Evolutionary conservation across 2,797 vertebrate species (phyloP).

Genomic region (Clarias pachynema): DNA sequence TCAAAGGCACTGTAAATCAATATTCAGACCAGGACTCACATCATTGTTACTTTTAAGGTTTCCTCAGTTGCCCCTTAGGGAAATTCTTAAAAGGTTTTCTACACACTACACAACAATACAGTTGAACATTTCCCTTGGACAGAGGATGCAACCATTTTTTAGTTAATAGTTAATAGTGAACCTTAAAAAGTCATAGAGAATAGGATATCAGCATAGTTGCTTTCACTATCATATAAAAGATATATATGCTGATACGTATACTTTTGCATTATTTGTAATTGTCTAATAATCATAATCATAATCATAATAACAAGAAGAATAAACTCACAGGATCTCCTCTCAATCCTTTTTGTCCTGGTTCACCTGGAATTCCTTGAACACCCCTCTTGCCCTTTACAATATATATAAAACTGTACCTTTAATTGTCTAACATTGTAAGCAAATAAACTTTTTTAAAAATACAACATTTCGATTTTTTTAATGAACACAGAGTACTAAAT

Average conservation of each 20-base stretch:
- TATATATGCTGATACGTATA: not conserved
- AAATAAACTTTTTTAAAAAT: not conserved
- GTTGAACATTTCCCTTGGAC: not conserved
- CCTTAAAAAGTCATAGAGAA: not conserved
- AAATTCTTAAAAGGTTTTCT: not conserved
- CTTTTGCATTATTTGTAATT: too few species aligned
- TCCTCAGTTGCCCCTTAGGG: not conserved
- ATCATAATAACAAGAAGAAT: not conserved
- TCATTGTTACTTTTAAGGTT: not conserved
- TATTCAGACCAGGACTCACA: not conserved
- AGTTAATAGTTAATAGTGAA: not conserved
- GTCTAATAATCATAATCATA: too few species aligned
- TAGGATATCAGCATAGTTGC: not conserved
- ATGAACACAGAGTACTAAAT: not conserved
- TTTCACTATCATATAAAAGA: not conserved
- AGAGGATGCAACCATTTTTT: not conserved
- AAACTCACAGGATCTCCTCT: constrained; percentile 83
- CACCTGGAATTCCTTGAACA: constrained; percentile 73
- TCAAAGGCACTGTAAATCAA: not conserved
- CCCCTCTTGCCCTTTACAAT: constrained; percentile 78
- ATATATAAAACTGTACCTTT: not conserved
- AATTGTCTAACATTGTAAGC: not conserved
- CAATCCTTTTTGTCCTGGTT: constrained; percentile 76
- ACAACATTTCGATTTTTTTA: too few species aligned
- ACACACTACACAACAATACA: not conserved